Evolutionary conservation across 30 jellyfish, hydroid and myxozoan species (phyloP), one percentile per base, ranked within the genome.

Genomic region (Phacellophora camtschatica): DNA sequence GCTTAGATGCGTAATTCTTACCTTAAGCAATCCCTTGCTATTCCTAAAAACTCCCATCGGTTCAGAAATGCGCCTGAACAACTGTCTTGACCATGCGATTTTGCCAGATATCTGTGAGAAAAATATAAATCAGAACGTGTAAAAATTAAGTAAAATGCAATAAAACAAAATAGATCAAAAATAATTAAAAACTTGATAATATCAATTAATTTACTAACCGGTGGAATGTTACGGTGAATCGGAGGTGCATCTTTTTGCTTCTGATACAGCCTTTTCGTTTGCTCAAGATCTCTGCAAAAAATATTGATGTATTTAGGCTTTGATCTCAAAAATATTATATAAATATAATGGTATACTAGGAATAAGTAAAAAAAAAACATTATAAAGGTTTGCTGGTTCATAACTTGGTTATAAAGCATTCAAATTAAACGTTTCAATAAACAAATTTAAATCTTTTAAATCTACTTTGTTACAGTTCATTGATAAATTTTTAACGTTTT

Each of bases 81-180:
- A 51, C 82, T 88, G 97, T 59, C 97, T 71, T 19, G 97, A 82
- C 97, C 97, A 88, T 9, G 90, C 94, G 50, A 88, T 88, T 73
- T 88, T 88, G 10, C 95, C 94, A 30, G 94, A 46, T 28, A 70
- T 69, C 86, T 58, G 22, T 10, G 25, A 15, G 19, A 39, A 22
- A n/a, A n/a, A n/a, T n/a, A n/a, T n/a, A n/a, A n/a, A n/a, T n/a
- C n/a, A n/a, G n/a, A n/a, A n/a, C n/a, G n/a, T n/a, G n/a, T n/a
- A n/a, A n/a, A n/a, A n/a, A n/a, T n/a, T n/a, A n/a, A n/a, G n/a
- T n/a, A n/a, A n/a, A n/a, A n/a, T n/a, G n/a, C n/a, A n/a, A n/a
- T n/a, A n/a, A n/a, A n/a, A n/a, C n/a, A n/a, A n/a, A n/a, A n/a
- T 5, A 2, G 20, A 2, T 41, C 8, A 51, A 27, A 19, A 51